Percentiles rank a stretch among this genome's conserved stretches.
Conservation (phyloP, 2,113 vertebrate genomes). For the Brachyhypopomus occidentalis region DNA sequence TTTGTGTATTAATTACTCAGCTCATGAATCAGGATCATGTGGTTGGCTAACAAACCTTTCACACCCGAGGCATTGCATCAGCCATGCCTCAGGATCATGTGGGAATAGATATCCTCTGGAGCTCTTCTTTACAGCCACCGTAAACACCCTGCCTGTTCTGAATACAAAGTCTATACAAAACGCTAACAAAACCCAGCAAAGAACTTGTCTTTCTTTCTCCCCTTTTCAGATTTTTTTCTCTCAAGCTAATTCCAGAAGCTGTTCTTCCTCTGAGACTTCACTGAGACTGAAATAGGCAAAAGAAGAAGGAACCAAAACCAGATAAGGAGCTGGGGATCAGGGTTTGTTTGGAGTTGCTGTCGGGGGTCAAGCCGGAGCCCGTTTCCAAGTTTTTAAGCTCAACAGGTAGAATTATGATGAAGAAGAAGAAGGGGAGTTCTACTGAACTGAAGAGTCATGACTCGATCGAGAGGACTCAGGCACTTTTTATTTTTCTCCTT, state of each 20-base stretch:
- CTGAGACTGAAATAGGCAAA: slow-evolving; percentile 45
- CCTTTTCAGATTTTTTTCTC: slow-evolving; percentile 47
- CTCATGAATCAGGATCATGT: background rate
- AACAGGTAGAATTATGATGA: slow-evolving; percentile 53
- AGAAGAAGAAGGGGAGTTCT: slow-evolving; percentile 57
- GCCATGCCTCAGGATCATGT: slow-evolving; percentile 9
- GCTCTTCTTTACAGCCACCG: background rate
- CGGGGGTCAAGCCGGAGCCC: slow-evolving; percentile 47
- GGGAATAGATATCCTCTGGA: slow-evolving; percentile 1
- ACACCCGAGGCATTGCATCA: slow-evolving; percentile 37
- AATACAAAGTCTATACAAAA: background rate
- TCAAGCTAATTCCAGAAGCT: slow-evolving; percentile 49
- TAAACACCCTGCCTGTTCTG: background rate
- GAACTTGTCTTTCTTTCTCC: slow-evolving; percentile 35
- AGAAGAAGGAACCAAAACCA: slow-evolving; percentile 52
- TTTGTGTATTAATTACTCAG: background rate
- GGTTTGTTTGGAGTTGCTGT: slow-evolving; percentile 49
- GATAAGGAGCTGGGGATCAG: slow-evolving; percentile 21
- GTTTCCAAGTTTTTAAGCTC: slow-evolving; percentile 50
- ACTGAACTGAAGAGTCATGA: slow-evolving; percentile 54
- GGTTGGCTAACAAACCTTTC: background rate
- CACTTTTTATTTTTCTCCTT: slow-evolving; percentile 60
- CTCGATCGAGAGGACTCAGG: slow-evolving; percentile 54
- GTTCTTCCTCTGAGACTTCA: slow-evolving; percentile 56
- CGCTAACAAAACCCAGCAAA: background rate